Conservation (phyloP, 2,888 invertebrate genomes). For the Drosophila algonquin region DNA sequence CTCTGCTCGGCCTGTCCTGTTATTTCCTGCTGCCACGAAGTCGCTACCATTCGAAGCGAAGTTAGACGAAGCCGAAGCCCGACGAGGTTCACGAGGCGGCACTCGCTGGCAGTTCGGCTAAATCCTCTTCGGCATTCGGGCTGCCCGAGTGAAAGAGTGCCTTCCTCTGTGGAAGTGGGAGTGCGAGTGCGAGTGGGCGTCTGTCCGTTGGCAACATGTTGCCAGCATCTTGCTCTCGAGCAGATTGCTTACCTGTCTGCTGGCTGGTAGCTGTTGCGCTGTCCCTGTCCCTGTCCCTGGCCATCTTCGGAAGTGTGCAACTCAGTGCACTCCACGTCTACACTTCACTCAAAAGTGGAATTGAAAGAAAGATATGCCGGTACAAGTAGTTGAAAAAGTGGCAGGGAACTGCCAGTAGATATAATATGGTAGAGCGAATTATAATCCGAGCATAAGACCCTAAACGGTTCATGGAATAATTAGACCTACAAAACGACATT, state of each 20-base stretch:
- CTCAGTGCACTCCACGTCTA: no score
- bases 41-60: constrained; percentile 11
- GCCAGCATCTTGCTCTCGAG: constrained; percentile 12
- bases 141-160: neutral
- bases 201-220: constrained; percentile 49
- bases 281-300: no score
- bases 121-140: neutral
- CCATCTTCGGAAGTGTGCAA: no score
- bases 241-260: neutral
- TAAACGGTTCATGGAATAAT: no score
- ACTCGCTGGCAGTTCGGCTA: neutral
- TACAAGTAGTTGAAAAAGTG: no score
- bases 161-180: neutral
- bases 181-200: neutral
- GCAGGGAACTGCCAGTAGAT: no score
- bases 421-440: no score
- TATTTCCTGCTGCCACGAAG: constrained; percentile 2
- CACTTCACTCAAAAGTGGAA: no score
- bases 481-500: no score
- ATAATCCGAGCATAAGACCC: no score
- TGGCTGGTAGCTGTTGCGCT: neutral
- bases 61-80: constrained; percentile 9
- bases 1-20: constrained; percentile 12
- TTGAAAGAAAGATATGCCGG: no score
- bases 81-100: neutral